Evolutionary conservation across 2,888 invertebrate genomes (phyloP), one percentile per base, ranked within the genome.

Genomic region (Oxycera nigricornis): DNA sequence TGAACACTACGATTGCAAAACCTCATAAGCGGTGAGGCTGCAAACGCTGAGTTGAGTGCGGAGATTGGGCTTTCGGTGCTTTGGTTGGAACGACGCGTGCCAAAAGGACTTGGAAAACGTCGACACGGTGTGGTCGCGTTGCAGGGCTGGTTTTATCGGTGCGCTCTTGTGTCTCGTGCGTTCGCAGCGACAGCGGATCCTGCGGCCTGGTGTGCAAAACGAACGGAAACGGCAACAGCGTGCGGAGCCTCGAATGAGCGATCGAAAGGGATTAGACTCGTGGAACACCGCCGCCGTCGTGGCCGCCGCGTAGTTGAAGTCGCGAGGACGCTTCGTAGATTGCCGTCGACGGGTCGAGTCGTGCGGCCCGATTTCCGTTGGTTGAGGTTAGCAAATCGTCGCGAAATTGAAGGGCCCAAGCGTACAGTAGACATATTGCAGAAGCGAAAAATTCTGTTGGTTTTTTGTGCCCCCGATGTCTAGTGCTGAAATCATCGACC

Each of bases 401-500:
- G n/a, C 61, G 41, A 62, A 73, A 62, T 46, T 46, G 65, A 50
- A 67, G 30, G 24, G 59, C 65, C 39, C 46, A 57, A 30, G 62
- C 62, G 55, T 65, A 24, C 62, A 68, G 68, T 41, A 73, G 62
- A 55, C 62, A 62, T 67, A 74, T 76, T 76, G 76, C 74, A 73
- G 74, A 73, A 74, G 76, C 76, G 62, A 68, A 74, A 59, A 74
- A 74, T 76, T 74, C 73, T 35, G 73, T 72, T 76, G 77, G 87
- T 88, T 88, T 89, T 88, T 88, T 59, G 74, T 74, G 89, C 90
- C 91, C 92, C 93, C 92, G 92, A 94, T 94, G 94, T 94, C 94
- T 92, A 93, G 93, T 92, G 92, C 92, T 92, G 93, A 92, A 91
- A 91, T 92, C 90, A 90, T 91, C 89, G 93, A 93, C 89, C 93